phyloP scores from a whole-genome alignment of 2,113 vertebrate species.

The Plecturocebus donacophilus region DNA sequence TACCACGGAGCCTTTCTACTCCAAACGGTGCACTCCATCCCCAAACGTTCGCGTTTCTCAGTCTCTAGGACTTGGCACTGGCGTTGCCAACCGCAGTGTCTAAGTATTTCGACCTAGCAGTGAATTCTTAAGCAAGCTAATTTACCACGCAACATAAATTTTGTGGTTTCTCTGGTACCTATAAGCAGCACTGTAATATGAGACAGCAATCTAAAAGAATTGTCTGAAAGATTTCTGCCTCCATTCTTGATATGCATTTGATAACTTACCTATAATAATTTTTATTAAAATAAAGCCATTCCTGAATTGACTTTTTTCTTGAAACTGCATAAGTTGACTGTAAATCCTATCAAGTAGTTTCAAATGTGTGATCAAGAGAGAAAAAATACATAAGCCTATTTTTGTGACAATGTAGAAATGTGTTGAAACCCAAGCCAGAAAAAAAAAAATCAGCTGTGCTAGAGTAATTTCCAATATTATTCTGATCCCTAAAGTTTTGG shows the following conservation, averaged over 20 bases:
- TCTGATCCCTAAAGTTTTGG: constrained; percentile 66
- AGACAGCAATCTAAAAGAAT: background rate
- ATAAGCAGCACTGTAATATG: background rate
- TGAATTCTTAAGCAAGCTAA: background rate
- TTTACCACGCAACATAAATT: background rate
- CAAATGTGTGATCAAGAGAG: background rate
- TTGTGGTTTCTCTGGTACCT: constrained; percentile 36
- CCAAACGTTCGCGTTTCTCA: background rate
- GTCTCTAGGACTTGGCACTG: constrained; percentile 31
- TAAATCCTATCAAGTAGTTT: constrained; percentile 46
- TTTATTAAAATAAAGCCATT: constrained; percentile 17
- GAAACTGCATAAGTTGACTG: constrained; percentile 45
- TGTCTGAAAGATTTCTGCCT: constrained; percentile 5
- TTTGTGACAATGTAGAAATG: background rate
- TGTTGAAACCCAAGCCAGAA: background rate
- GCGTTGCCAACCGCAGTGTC: constrained; percentile 51
- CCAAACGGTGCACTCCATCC: background rate
- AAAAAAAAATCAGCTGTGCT: background rate
- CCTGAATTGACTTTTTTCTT: background rate
- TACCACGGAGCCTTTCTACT: background rate
- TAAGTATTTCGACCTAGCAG: background rate
- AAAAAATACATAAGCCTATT: constrained; percentile 14
- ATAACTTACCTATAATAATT: background rate
- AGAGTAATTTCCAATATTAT: constrained; percentile 71
- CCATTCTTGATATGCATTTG: constrained; percentile 18